These are phyloP conservation scores for Lasius platythorax DNA, from an alignment of 2,888 invertebrate genomes.

Conservation along the genomic window DNA sequence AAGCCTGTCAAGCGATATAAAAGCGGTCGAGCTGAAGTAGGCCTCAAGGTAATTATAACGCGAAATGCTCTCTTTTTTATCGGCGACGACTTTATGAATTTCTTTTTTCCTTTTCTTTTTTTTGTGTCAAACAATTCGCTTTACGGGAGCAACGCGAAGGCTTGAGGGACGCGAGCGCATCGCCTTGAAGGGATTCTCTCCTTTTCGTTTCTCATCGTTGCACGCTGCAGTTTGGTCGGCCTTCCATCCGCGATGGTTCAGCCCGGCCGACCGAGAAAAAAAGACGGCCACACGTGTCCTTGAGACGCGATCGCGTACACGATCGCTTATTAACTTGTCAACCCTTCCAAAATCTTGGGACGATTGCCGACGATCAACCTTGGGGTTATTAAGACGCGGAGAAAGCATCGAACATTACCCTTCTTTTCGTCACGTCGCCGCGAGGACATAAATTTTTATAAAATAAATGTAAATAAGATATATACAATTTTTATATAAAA, in stretches of 20 bases:
- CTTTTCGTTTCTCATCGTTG: conserved; percentile 58
- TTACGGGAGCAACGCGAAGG: not conserved
- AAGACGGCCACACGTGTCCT: conserved; percentile 59
- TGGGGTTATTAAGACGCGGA: conserved; percentile 34
- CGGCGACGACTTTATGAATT: conserved; percentile 40
- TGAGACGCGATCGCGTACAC: conserved; percentile 66
- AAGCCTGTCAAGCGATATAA: conserved; percentile 18
- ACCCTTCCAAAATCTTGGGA: conserved; percentile 67
- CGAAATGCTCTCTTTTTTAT: conserved; percentile 9
- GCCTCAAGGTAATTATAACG: conserved; percentile 32
- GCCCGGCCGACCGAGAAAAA: conserved; percentile 52
- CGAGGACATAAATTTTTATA: not conserved
- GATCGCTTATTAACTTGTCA: conserved; percentile 72
- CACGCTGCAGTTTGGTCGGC: conserved; percentile 54
- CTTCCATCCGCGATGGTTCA: conserved; percentile 66
- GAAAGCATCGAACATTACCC: conserved; percentile 1
- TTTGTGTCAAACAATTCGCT: conserved; percentile 33
- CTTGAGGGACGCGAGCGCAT: conserved; percentile 59
- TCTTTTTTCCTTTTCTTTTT: not conserved
- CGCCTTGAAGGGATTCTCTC: conserved; percentile 74
- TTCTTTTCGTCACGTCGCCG: conserved; percentile 10
- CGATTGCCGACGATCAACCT: conserved; percentile 48
- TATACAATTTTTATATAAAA: not conserved
- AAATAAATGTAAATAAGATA: not conserved
- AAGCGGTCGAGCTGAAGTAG: conserved; percentile 26